Evolutionary conservation across 2,113 vertebrate genomes (phyloP).

Genomic region (Gasterosteus aculeatus): DNA sequence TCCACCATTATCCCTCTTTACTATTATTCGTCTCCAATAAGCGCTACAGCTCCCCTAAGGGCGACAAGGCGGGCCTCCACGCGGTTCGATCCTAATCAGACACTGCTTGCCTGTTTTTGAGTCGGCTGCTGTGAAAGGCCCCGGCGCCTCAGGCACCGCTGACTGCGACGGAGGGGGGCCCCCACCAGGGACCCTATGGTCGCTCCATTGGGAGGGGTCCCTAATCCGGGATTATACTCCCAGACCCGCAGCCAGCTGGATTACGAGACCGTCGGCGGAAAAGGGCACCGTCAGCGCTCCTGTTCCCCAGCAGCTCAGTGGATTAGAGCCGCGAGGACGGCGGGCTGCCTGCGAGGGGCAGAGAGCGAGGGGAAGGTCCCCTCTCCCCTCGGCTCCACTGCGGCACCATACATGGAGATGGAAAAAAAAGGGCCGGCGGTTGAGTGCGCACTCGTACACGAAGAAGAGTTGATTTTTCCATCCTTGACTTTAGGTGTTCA

Average conservation of each 20-base stretch:
- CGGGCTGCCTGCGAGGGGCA: slow-evolving; percentile 65
- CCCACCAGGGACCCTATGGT: slow-evolving; percentile 61
- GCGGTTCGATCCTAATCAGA: slow-evolving; percentile 72
- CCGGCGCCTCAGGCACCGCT: slow-evolving; percentile 71
- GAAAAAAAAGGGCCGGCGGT: slow-evolving; percentile 51
- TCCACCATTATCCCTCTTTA: slow-evolving; percentile 69
- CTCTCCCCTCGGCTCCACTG: slow-evolving; percentile 40
- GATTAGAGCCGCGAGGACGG: slow-evolving; percentile 65
- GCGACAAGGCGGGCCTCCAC: slow-evolving; percentile 63
- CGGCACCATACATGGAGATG: slow-evolving; percentile 76
- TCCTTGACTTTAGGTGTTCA: slow-evolving; percentile 41
- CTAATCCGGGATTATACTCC: slow-evolving; percentile 80
- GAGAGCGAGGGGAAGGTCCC: slow-evolving; percentile 47
- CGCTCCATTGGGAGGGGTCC: slow-evolving; percentile 58
- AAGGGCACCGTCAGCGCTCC: slow-evolving; percentile 77
- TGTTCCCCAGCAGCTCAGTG: slow-evolving; percentile 72
- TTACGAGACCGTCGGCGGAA: slow-evolving; percentile 70
- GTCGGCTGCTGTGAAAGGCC: slow-evolving; percentile 58
- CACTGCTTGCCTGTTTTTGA: slow-evolving; percentile 63
- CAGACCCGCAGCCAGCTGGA: slow-evolving; percentile 72
- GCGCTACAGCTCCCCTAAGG: slow-evolving; percentile 64
- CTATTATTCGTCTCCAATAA: slow-evolving; percentile 66
- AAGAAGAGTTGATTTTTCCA: slow-evolving; percentile 62
- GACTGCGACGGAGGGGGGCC: slow-evolving; percentile 45
- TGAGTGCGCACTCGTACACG: slow-evolving; percentile 47